These are phyloP conservation scores for Meteorus colon DNA, from an alignment of 2,888 invertebrate genomes.

Conservation along the genomic window DNA sequence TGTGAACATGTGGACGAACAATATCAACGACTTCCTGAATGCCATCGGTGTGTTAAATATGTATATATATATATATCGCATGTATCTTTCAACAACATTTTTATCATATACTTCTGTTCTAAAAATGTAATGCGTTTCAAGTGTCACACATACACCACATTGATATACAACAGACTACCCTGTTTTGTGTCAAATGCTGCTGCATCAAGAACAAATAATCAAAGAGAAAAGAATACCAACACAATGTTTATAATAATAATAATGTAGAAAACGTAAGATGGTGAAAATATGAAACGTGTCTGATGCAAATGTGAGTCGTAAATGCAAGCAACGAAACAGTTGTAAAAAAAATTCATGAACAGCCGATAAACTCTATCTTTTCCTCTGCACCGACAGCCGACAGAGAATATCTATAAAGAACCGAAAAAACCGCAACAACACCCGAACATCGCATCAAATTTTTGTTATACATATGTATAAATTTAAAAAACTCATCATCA, in stretches of 20 bases:
- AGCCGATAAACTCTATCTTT: conserved; percentile 45
- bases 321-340: conserved; percentile 39
- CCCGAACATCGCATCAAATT: conserved; percentile 56
- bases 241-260: not conserved
- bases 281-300: conserved; percentile 1
- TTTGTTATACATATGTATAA: conserved; percentile 45
- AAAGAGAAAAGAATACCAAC: not conserved
- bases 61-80: not conserved
- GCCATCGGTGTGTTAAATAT: not conserved
- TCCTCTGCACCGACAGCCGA: conserved; percentile 37
- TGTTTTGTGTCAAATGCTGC: not conserved
- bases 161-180: not conserved
- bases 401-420: conserved; percentile 13
- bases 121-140: not conserved
- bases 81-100: conserved; percentile 8
- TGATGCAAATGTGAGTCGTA: conserved; percentile 34
- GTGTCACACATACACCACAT: not conserved
- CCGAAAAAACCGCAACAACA: conserved; percentile 44
- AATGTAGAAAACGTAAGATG: not conserved
- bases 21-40: conserved; percentile 32
- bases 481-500: conserved; percentile 38
- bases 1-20: conserved; percentile 25
- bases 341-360: conserved; percentile 41
- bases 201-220: not conserved
- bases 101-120: not conserved